A percentile compares a stretch with the other conserved stretches of the same genome.
Conservation (phyloP, 2,888 invertebrate genomes). For the Trachelus troglodyta region DNA sequence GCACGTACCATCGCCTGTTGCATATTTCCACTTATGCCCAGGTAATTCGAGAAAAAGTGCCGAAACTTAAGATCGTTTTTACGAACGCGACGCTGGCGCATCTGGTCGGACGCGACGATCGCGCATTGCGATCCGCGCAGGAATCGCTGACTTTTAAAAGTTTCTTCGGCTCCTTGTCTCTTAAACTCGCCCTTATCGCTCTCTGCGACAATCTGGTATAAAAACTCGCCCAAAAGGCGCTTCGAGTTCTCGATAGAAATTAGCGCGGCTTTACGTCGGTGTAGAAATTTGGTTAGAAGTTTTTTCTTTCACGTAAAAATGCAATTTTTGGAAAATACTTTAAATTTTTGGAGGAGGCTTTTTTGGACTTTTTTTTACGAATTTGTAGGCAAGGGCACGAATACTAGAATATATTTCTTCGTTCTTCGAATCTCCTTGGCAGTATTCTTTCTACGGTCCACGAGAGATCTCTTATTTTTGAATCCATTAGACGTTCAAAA, state of each 20-base stretch:
- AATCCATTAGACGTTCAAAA: not conserved
- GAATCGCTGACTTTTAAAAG: slow-evolving; percentile 27
- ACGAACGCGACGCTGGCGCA: slow-evolving; percentile 10
- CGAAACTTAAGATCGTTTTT: slow-evolving; percentile 37
- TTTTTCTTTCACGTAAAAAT: not conserved
- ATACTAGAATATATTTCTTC: not conserved
- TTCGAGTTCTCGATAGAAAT: not conserved
- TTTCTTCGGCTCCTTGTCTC: slow-evolving; percentile 38
- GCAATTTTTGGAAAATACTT: no score
- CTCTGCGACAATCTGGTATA: not conserved
- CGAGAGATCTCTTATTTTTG: not conserved
- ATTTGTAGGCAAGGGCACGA: no score
- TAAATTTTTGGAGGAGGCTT: no score
- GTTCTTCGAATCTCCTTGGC: not conserved
- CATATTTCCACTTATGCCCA: not conserved
- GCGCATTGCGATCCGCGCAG: slow-evolving; percentile 12
- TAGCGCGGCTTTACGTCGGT: not conserved
- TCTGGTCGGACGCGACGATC: slow-evolving; percentile 23
- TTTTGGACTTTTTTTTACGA: no score
- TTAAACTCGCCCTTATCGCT: slow-evolving; percentile 30
- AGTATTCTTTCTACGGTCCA: not conserved
- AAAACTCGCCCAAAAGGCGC: not conserved
- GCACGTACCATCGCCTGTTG: not conserved
- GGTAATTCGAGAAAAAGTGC: slow-evolving; percentile 43
- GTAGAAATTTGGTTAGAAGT: no score